These are phyloP conservation scores for Trematomus loennbergii DNA, from an alignment of 2,113 vertebrate genomes.

Conservation along the genomic window DNA sequence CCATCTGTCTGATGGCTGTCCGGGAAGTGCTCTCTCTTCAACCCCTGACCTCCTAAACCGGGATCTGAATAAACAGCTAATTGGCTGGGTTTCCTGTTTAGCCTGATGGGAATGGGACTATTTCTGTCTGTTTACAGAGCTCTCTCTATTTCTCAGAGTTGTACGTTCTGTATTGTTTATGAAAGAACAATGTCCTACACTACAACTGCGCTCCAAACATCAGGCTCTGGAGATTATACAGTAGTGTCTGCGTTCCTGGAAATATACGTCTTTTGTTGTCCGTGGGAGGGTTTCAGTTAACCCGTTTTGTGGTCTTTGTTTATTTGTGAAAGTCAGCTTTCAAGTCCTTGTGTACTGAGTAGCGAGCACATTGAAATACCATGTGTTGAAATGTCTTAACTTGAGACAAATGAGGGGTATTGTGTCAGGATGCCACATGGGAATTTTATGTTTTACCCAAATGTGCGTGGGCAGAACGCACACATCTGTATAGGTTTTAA, in stretches of 20 bases:
- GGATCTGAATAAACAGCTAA: conserved; percentile 86
- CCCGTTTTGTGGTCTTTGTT: conserved; percentile 58
- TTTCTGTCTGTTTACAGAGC: conserved; percentile 86
- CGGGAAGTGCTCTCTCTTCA: conserved; percentile 84
- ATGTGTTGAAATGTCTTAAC: conserved; percentile 42
- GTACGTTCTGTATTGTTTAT: conserved; percentile 75
- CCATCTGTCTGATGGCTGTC: conserved; percentile 70
- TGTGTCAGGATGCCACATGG: conserved; percentile 28
- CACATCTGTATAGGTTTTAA: conserved; percentile 28
- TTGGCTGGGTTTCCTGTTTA: conserved; percentile 89
- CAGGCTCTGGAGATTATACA: conserved; percentile 54
- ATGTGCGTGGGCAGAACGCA: conserved; percentile 23
- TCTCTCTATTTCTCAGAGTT: conserved; percentile 65
- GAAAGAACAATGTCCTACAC: conserved; percentile 76
- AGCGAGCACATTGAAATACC: conserved; percentile 40
- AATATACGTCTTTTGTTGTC: conserved; percentile 68
- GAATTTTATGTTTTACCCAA: conserved; percentile 6
- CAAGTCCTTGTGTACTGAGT: conserved; percentile 40
- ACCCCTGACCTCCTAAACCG: conserved; percentile 80
- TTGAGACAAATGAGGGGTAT: conserved; percentile 19
- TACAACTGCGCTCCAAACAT: conserved; percentile 66
- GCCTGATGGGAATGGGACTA: conserved; percentile 84
- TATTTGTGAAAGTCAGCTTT: conserved; percentile 64
- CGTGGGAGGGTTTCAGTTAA: conserved; percentile 49
- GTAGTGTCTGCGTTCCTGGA: conserved; percentile 63